A percentile compares a stretch with the other conserved stretches of the same genome.
These are phyloP conservation scores for Reticulitermes speratus DNA, from an alignment of 1,140 invertebrate species.

Conservation along the genomic window DNA sequence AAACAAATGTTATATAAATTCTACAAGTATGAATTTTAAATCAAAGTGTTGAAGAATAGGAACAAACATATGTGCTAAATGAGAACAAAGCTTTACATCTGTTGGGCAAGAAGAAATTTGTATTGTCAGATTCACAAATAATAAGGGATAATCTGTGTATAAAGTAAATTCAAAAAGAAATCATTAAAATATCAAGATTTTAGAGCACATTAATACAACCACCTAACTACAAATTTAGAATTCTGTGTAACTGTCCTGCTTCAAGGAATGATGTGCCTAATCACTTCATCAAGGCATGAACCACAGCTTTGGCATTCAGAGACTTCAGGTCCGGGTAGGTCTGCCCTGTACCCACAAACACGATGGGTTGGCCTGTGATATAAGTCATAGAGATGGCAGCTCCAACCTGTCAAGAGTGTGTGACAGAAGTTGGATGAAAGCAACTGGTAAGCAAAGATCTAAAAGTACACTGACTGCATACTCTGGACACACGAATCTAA, in stretches of 20 bases:
- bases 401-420: conserved; percentile 71
- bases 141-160: no score
- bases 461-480: no score
- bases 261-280: not conserved
- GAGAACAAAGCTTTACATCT: not conserved
- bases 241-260: not conserved
- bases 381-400: conserved; percentile 99
- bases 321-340: conserved; percentile 98
- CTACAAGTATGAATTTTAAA: not conserved
- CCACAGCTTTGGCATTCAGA: conserved; percentile 95
- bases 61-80: not conserved
- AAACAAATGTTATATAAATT: not conserved
- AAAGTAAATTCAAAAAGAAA: no score
- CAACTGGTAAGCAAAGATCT: conserved; percentile 8
- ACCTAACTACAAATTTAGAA: no score
- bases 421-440: not conserved
- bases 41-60: not conserved
- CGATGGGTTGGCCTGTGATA: conserved; percentile 98
- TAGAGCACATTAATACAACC: no score
- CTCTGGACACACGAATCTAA: no score
- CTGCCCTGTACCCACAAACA: conserved; percentile 99
- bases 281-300: conserved; percentile 93
- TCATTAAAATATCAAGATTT: no score
- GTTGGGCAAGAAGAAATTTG: not conserved
- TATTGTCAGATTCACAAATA: no score